Percentiles rank a stretch among this genome's conserved stretches.
These are phyloP conservation scores for Gymnosoma rotundatum DNA, from an alignment of 2,888 invertebrate genomes.

Conservation along the genomic window DNA sequence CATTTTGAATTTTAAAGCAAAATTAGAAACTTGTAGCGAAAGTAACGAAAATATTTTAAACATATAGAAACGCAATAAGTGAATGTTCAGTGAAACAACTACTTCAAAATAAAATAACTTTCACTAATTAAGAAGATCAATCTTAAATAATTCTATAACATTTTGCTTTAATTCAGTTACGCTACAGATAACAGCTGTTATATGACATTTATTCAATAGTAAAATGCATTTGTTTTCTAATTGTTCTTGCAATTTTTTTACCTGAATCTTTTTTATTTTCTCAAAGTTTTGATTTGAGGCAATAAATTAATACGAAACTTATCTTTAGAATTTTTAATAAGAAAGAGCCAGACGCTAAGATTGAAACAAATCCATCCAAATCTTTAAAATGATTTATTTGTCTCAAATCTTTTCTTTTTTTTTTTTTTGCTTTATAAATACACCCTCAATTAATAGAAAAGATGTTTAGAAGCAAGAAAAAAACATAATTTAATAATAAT, in stretches of 20 bases:
- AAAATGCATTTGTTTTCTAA: slow-evolving; percentile 20
- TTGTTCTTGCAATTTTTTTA: neutral
- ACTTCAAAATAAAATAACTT: too few relatives aligned
- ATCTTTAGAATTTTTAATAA: neutral
- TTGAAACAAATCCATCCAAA: slow-evolving; percentile 65
- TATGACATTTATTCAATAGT: neutral
- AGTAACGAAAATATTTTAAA: too few relatives aligned
- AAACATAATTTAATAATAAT: slow-evolving; percentile 47
- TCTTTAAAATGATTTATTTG: slow-evolving; percentile 76
- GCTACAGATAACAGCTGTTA: slow-evolving; percentile 39
- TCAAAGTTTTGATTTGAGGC: neutral
- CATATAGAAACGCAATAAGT: too few relatives aligned
- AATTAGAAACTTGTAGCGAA: too few relatives aligned
- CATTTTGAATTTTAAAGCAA: too few relatives aligned
- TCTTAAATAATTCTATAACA: neutral
- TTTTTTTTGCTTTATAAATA: slow-evolving; percentile 52
- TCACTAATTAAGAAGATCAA: too few relatives aligned
- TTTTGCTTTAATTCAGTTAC: neutral
- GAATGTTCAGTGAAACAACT: too few relatives aligned
- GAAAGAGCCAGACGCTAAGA: slow-evolving; percentile 24
- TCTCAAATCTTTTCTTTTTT: slow-evolving; percentile 72
- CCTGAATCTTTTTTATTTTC: neutral
- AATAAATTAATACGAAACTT: slow-evolving; percentile 31
- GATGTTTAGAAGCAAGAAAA: neutral
- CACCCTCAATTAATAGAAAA: slow-evolving; percentile 52